These are phyloP conservation scores for Pammene aurita DNA, from an alignment of 2,888 invertebrate genomes.

Conservation along the genomic window DNA sequence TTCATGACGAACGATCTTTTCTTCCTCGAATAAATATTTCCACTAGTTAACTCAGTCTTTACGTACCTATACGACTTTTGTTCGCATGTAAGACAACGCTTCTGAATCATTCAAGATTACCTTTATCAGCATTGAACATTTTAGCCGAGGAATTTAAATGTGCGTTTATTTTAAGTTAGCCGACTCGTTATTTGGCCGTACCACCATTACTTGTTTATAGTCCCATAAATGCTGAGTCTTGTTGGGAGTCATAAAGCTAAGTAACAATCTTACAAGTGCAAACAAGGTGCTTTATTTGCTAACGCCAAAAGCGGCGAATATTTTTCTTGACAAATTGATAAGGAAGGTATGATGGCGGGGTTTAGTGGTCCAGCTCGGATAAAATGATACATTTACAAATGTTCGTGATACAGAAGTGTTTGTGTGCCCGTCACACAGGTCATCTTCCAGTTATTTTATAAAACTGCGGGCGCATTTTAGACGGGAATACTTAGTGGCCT, in stretches of 20 bases:
- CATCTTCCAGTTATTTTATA: background rate
- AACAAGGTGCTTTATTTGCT: conserved; percentile 20
- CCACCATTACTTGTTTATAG: background rate
- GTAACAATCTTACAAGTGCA: background rate
- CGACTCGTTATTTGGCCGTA: background rate
- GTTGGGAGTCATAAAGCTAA: background rate
- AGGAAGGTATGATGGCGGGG: background rate
- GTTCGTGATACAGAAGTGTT: too few relatives aligned
- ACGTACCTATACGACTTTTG: too few relatives aligned
- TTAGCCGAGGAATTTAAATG: background rate
- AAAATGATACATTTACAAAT: too few relatives aligned
- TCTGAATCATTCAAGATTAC: background rate
- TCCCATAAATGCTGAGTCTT: background rate
- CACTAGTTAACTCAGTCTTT: background rate
- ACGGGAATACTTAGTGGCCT: background rate
- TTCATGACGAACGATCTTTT: too few relatives aligned
- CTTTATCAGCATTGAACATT: conserved; percentile 3
- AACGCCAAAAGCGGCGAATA: conserved; percentile 14
- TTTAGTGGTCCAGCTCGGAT: too few relatives aligned
- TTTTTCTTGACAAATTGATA: conserved; percentile 16
- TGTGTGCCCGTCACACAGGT: too few relatives aligned
- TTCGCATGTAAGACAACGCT: background rate
- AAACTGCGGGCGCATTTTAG: too few relatives aligned
- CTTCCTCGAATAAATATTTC: too few relatives aligned
- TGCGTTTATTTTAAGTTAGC: too few relatives aligned